Percentiles rank a stretch among this genome's conserved stretches.
These are phyloP conservation scores for Ursus arctos DNA, from an alignment of 2,113 vertebrate species.

Conservation along the genomic window DNA sequence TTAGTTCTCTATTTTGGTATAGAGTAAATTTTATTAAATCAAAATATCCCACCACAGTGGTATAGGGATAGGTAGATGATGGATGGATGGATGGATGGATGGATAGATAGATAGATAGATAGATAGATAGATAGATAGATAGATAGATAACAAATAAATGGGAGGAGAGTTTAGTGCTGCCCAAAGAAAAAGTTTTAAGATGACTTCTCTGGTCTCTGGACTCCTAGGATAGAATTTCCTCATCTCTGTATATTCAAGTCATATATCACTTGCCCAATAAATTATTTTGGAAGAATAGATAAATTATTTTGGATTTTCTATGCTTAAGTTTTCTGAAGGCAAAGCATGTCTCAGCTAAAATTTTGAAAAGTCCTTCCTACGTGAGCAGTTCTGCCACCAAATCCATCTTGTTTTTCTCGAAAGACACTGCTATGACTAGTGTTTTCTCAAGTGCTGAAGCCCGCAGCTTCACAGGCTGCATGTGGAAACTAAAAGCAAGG, in stretches of 20 bases:
- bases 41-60: not conserved
- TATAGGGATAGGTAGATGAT: not conserved
- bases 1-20: not conserved
- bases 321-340: slow-evolving; percentile 12
- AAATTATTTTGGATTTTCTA: slow-evolving; percentile 26
- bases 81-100: not conserved
- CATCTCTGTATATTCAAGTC: not conserved
- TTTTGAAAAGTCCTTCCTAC: not conserved
- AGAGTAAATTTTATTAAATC: not conserved
- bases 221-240: not conserved
- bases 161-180: not conserved
- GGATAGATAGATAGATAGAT: not conserved
- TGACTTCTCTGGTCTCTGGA: not conserved
- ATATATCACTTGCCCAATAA: not conserved
- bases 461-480: not conserved
- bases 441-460: not conserved
- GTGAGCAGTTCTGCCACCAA: not conserved
- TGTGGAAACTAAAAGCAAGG: not conserved
- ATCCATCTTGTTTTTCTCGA: not conserved
- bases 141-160: not conserved
- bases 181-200: not conserved
- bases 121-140: not conserved
- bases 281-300: not conserved
- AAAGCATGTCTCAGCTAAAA: not conserved
- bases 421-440: not conserved